A percentile compares a stretch with the other conserved stretches of the same genome.
These are phyloP conservation scores for Cybosia mesomella DNA, from an alignment of 2,888 invertebrate species.

Conservation along the genomic window DNA sequence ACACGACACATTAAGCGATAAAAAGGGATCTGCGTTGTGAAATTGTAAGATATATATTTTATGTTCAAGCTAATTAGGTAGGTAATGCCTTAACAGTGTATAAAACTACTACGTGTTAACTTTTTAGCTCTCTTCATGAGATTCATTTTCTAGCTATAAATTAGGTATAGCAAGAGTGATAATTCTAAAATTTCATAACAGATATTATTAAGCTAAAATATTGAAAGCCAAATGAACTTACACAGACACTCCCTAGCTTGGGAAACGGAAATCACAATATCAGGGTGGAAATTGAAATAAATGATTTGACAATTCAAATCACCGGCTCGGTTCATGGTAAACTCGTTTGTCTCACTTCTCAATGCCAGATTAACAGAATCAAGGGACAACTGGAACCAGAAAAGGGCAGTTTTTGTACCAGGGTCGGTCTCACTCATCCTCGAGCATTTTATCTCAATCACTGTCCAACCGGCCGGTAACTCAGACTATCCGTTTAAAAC, in stretches of 20 bases:
- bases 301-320: constrained; percentile 68
- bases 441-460: constrained; percentile 40
- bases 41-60: too few species aligned
- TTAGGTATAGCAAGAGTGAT: background rate
- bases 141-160: background rate
- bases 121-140: background rate
- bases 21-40: too few species aligned
- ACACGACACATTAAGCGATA: too few species aligned
- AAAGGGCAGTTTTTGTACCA: constrained; percentile 26
- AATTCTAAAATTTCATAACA: constrained; percentile 16
- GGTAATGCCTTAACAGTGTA: too few species aligned
- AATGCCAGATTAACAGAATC: constrained; percentile 41
- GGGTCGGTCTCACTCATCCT: constrained; percentile 13
- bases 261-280: constrained; percentile 61
- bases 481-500: constrained; percentile 79
- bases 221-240: constrained; percentile 36
- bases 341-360: constrained; percentile 60
- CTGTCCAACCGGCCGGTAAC: constrained; percentile 53
- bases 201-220: constrained; percentile 10
- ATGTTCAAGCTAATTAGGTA: too few species aligned
- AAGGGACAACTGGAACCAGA: constrained; percentile 25
- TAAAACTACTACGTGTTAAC: background rate
- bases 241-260: constrained; percentile 43
- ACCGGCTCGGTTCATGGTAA: constrained; percentile 33
- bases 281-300: constrained; percentile 67